A percentile compares a stretch with the other conserved stretches of the same genome.
These are phyloP conservation scores for Brachionus rubens DNA, from an alignment of 1,140 invertebrate species.

Conservation along the genomic window DNA sequence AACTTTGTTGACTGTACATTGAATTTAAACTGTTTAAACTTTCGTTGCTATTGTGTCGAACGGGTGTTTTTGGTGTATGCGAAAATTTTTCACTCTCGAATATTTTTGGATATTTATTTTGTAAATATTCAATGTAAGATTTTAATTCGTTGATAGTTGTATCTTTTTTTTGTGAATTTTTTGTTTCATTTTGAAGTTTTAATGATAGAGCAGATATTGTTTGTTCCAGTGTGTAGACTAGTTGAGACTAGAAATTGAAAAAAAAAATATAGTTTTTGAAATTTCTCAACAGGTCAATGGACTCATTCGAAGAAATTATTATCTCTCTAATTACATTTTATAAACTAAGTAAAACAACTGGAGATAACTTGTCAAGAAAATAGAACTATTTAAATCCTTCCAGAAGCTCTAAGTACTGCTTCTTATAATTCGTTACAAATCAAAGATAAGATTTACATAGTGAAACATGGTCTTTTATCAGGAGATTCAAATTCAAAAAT, in stretches of 20 bases:
- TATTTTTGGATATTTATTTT: slow-evolving; percentile 65
- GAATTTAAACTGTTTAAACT: slow-evolving; percentile 41
- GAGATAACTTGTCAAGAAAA: too few relatives aligned
- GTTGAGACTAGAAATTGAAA: slow-evolving; percentile 8
- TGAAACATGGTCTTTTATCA: too few relatives aligned
- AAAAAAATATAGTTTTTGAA: not conserved
- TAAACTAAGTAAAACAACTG: too few relatives aligned
- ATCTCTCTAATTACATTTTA: too few relatives aligned
- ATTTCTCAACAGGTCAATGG: too few relatives aligned
- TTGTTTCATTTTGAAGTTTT: not conserved
- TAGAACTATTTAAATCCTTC: too few relatives aligned
- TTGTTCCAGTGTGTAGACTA: slow-evolving; percentile 39
- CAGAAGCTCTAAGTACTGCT: too few relatives aligned
- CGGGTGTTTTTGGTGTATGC: not conserved
- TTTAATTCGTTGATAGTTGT: slow-evolving; percentile 65
- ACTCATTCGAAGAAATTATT: too few relatives aligned
- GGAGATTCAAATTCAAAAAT: too few relatives aligned
- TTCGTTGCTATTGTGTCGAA: slow-evolving; percentile 27
- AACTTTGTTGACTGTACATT: slow-evolving; percentile 30
- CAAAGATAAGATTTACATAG: too few relatives aligned
- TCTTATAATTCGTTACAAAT: too few relatives aligned
- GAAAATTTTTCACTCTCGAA: slow-evolving; percentile 23
- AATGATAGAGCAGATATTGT: slow-evolving; percentile 18
- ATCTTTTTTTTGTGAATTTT: slow-evolving; percentile 33
- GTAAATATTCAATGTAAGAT: slow-evolving; percentile 90